Percentiles rank a stretch among this genome's conserved stretches.
Evolutionary conservation across 2,113 vertebrate species (phyloP).

Genomic region (Dromaius novaehollandiae): DNA sequence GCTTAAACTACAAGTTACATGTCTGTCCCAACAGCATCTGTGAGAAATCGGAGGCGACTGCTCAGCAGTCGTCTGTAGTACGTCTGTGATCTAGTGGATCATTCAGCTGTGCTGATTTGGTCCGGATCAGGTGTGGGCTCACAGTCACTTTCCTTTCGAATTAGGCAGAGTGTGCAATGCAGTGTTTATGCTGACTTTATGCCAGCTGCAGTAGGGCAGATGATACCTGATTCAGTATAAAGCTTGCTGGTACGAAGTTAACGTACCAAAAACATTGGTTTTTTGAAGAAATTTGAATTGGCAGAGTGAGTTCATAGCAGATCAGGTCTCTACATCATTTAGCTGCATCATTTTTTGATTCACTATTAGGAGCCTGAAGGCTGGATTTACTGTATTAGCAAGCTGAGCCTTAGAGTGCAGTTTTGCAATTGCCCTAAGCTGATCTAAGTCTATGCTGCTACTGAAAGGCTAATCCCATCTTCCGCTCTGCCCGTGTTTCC

Average conservation of each 20-base stretch:
- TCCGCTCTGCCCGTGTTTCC: not conserved
- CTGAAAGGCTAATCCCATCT: not conserved
- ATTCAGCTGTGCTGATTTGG: conserved; percentile 30
- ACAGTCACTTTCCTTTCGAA: conserved; percentile 29
- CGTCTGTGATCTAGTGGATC: conserved; percentile 48
- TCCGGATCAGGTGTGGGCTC: conserved; percentile 21
- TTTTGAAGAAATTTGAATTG: conserved; percentile 53
- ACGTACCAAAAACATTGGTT: conserved; percentile 27
- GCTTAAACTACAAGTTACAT: not conserved
- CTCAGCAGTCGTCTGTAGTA: not conserved
- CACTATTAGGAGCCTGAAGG: not conserved
- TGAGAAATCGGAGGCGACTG: not conserved
- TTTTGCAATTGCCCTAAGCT: not conserved
- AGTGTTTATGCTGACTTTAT: conserved; percentile 47
- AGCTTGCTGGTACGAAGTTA: conserved; percentile 60
- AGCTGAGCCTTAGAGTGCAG: not conserved
- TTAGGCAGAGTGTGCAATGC: not conserved
- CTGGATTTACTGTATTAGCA: conserved; percentile 16
- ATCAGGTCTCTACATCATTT: conserved; percentile 45
- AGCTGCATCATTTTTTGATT: conserved; percentile 50
- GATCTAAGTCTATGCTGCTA: not conserved
- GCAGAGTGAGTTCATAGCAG: conserved; percentile 13
- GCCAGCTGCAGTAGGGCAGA: conserved; percentile 61
- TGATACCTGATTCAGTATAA: conserved; percentile 70
- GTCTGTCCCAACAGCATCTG: not conserved